Base-by-base conservation (phyloP, 2,113 vertebrate species). In the Geococcyx californianus region DNA sequence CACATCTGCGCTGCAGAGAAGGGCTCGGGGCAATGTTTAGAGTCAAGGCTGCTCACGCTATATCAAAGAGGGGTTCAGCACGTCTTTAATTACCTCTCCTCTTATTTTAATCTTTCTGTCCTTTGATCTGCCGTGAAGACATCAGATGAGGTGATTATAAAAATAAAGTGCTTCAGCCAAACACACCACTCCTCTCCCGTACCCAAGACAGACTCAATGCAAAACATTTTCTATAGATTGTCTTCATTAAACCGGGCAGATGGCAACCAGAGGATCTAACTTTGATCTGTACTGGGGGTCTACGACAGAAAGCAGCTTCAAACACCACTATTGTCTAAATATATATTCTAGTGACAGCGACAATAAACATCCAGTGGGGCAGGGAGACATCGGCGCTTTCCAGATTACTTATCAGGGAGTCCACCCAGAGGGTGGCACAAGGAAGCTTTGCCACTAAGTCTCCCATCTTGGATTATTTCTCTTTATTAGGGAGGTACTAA, bases 291-390 rank as follows among this genome's bases (percentile, higher is more conserved):
- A 47, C 26, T 55, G 80, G 52, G 20, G 64, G 60, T 52, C 64
- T 86, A 62, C 58, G 74, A 90, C 34, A 87, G 24, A 78, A 86
- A 92, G 80, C 76, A 81, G 59, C 59, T 95, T 95, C 72, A 92
- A 86, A 80, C 62, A 73, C 36, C 17, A 19, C 31, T 66, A 49
- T 6, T 74, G 42, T 40, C 38, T 63, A 74, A 45, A 33, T 36
- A 5, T 67, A 73, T 59, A 49, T 84, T 86, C 63, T 42, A 87
- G 44, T 55, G 73, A 89, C 34, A 87, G 69, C 2, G 5, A 70
- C 17, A 91, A 74, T 34, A 87, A 84, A 67, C 52, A 75, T 55
- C 24, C 81, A 72, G n/a, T 7, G 55, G 42, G 60, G 33, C 47
- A 87, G 7, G 11, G 33, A 81, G n/a, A 87, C 34, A 42, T 25